Evolutionary conservation across 2,797 vertebrate species (phyloP), one percentile per base, ranked within the genome.

Genomic region (Circus cinereus): DNA sequence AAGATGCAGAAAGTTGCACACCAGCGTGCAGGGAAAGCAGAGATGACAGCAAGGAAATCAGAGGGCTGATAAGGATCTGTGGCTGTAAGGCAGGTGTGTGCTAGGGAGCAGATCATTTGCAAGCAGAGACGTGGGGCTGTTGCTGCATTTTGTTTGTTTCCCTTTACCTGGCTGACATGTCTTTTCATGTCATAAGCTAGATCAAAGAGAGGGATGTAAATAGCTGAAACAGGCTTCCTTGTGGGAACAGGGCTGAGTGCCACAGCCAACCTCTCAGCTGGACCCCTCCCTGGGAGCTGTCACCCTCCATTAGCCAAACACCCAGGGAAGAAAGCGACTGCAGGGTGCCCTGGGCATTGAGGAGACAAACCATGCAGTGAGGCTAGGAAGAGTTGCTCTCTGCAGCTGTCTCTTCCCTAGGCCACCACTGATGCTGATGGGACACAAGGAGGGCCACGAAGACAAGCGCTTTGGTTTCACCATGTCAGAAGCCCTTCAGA

Each of bases 231-330:
- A 56, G 54, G 43, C 40, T 72, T 77, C 91, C 85, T 69, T 93
- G 91, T 93, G 95, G 95, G 91, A 94, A 94, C 34, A 30, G 91
- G 86, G 89, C 93, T 57, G 82, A 75, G 70, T 17, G n/a, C 47
- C 56, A 68, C 48, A 60, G 73, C n/a, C 81, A 86, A 50, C 59
- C 63, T 54, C 76, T 69, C 48, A 10, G 75, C 53, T 34, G 73
- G 88, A 79, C 75, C 63, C 32, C 34, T 83, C 53, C 64, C 59
- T 59, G 36, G 64, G 36, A 89, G 65, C 60, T 83, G 88, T 45
- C 88, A 88, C n/a, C 54, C 38, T 72, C 29, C 64, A 12, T 56
- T 27, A 78, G 53, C 70, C 30, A 23, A 53, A 36, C 60, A 56
- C 5, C 22, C 57, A 64, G 50, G 50, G 40, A 73, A 62, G 34